Base-by-base conservation (phyloP, 2,888 invertebrate species). In the Drosophila pseudotakahashii region DNA sequence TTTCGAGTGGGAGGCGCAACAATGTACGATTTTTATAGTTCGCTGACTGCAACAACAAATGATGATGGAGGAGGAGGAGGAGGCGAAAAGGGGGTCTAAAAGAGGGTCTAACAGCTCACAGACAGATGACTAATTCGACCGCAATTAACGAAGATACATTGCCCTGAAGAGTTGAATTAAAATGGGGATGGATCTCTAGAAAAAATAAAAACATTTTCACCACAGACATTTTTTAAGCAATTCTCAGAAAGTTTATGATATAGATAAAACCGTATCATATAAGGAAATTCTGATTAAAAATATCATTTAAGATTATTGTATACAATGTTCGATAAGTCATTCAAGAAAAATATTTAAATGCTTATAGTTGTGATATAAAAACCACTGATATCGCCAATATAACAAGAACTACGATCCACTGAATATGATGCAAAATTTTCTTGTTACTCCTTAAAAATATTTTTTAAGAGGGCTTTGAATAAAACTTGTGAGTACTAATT, bases 21-120 rank as follows among this genome's bases (percentile, higher is more conserved):
- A 79, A 77, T 74, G 67, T 72, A 60, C 67, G 67, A 66, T 70
- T 71, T 72, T 80, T 81, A 78, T 78, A 74, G 76, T 71, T 73
- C 71, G 76, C 59, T 68, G 68, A 66, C 76, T 71, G 71, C 62
- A 41, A 62, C 70, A 70, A 70, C 68, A 69, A 37, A 47, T 45
- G 45, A 2, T 10, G 19, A 16, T 16, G 44, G 5, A 26, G 16
- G 26, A 10, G 44, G 36, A 3, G 52, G n/a, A n/a, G n/a, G n/a
- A n/a, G n/a, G n/a, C n/a, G n/a, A n/a, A n/a, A 2, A 10, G 10
- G 36, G 36, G n/a, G 30, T 4, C 36, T 30, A 19, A 44, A 44
- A 30, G 44, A 30, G n/a, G 59, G 45, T 36, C 45, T 61, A 59
- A 59, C 59, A 13, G 45, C 32, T 53, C 53, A 53, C 26, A 44